These are phyloP conservation scores for Dicroscelio sp. DNA, from an alignment of 2,888 invertebrate species.

Conservation along the genomic window DNA sequence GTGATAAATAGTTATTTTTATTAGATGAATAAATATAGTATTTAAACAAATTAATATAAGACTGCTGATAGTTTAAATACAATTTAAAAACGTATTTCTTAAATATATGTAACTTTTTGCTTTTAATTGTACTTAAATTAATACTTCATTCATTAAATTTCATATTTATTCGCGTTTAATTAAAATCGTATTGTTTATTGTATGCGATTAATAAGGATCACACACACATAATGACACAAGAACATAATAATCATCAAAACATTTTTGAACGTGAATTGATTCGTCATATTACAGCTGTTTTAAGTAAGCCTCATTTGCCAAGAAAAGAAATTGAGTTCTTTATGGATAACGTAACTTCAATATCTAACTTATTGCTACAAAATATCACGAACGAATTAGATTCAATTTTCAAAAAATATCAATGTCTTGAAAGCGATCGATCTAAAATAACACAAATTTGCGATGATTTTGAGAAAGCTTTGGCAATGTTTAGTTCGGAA, in stretches of 20 bases:
- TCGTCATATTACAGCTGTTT: conserved; percentile 13
- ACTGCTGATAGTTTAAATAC: too few species aligned
- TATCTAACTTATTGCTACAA: conserved; percentile 32
- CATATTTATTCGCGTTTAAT: too few species aligned
- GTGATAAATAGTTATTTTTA: too few species aligned
- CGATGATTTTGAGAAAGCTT: background rate
- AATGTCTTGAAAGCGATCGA: too few species aligned
- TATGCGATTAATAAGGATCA: background rate
- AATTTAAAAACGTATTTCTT: too few species aligned
- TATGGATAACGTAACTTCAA: conserved; percentile 10
- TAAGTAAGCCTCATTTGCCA: conserved; percentile 40
- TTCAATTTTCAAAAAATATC: background rate
- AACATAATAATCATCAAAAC: background rate
- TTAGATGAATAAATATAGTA: too few species aligned
- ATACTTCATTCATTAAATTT: too few species aligned
- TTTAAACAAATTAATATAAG: too few species aligned
- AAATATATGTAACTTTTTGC: too few species aligned
- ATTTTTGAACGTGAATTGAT: conserved; percentile 26
- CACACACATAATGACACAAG: background rate
- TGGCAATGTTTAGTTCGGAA: conserved; percentile 38
- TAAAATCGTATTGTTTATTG: background rate
- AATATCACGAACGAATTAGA: conserved; percentile 23
- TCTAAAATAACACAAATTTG: too few species aligned
- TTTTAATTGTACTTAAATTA: too few species aligned
- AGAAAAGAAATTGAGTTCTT: conserved; percentile 41